Base-by-base conservation (phyloP, 2,888 invertebrate genomes). In the Harpagoxenus sublaevis region DNA sequence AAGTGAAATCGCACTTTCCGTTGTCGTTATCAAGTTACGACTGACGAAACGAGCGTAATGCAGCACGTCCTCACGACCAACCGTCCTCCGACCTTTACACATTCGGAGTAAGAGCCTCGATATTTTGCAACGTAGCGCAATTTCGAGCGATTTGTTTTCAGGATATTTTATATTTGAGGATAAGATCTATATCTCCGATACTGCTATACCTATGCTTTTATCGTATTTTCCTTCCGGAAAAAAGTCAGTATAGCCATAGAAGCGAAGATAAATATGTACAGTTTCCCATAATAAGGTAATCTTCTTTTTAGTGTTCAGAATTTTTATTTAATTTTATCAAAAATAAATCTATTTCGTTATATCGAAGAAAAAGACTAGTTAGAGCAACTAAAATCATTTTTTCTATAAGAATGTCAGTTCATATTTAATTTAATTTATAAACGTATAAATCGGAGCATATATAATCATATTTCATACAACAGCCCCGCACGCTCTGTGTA, bases 391-490 rank as follows among this genome's bases (percentile, higher is more conserved):
- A 53, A 65, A 53, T 4, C 12, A 42, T 6, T 28, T 53, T 53
- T 4, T 28, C 12, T 12, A 1, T 55, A 12, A 42, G 12, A 66
- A 68, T 57, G 5, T 57, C 3, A n/a, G 3, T 39, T 42, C 3
- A 68, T 12, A 39, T 78, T 78, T 45, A 12, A 5, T 68, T 78
- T 57, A 42, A 65, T 53, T 23, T 23, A 23, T 9, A 2, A 12
- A 12, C 18, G 18, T 77, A 35, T 53, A 53, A 65, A 35, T 55
- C 1, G 42, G 2, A 9, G 1, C 31, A 35, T n/a, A 35, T n/a
- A 31, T 45, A 53, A 42, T 53, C 45, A 91, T 91, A 91, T 93
- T 91, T 92, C 88, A 87, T 87, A 91, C 90, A 90, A 93, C 92
- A 92, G 94, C 93, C 81, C 10, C 4, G 15, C 18, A 45, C 66